Evolutionary conservation across 1,140 invertebrate genomes (phyloP), one percentile per base, ranked within the genome.

Genomic region (Euura saliciscinereae): DNA sequence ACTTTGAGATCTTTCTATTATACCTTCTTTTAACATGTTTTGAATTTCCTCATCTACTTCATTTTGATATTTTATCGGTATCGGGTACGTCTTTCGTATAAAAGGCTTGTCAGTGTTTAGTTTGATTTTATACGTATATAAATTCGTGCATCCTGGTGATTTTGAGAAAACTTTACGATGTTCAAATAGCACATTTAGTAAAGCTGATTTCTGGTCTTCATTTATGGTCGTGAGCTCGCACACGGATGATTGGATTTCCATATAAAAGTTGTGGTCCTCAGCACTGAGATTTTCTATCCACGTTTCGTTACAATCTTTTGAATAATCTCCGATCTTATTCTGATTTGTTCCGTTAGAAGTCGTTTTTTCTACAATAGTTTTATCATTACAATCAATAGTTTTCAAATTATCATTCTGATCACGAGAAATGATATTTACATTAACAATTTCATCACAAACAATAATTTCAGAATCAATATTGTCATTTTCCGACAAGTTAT

Each of bases 111-210:
- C 51, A 8, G 51, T 59, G 51, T 59, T 59, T 4, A 59, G n/a
- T 59, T 59, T 59, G n/a, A 59, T 59, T 6, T 59, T 59, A 59
- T 79, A 74, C 43, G 65, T 64, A n/a, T 78, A 77, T 42, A 73
- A 66, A 11, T 66, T n/a, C 1, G 77, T 76, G 46, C 69, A 66
- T 11, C 69, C 69, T 51, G 64, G 64, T 66, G 65, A 66, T 45
- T 71, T 46, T 3, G 71, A 72, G n/a, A 72, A 68, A 43, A 73
- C 7, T 59, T 59, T 0, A 59, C 51, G 51, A 59, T 65, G 45
- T 70, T 73, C 66, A 5, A 42, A 43, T 8, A 73, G 44, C 6
- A 73, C 28, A 42, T 65, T 5, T 8, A 69, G 45, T 3, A 73
- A 42, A 44, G 72, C 44, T 6, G 28, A 43, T 28, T 44, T 43